A percentile compares a stretch with the other conserved stretches of the same genome.
phyloP scores from a whole-genome alignment of 2,797 vertebrate genomes.

The Poecilia gillii region DNA sequence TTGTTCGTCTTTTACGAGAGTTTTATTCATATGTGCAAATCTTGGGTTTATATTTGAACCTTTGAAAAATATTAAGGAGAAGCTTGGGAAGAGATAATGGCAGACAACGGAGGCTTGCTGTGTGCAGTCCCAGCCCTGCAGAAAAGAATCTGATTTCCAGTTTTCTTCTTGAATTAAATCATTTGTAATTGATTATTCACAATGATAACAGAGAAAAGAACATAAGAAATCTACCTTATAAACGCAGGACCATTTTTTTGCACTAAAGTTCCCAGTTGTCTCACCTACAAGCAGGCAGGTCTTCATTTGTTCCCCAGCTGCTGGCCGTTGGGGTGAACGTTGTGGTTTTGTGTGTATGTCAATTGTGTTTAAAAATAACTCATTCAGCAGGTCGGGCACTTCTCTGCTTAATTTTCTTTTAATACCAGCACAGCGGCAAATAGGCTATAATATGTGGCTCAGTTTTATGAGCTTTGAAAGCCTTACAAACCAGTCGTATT shows the following conservation, averaged over 20 bases:
- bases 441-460: conserved; percentile 56
- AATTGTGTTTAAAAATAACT: conserved; percentile 32
- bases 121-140: neutral
- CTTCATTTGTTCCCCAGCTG: neutral
- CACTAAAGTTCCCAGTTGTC: neutral
- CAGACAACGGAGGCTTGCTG: neutral
- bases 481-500: conserved; percentile 35
- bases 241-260: neutral
- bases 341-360: neutral
- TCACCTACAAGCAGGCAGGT: neutral
- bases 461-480: conserved; percentile 49
- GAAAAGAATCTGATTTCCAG: neutral
- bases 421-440: conserved; percentile 52
- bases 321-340: neutral
- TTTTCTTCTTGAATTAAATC: neutral
- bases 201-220: neutral
- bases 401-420: conserved; percentile 43
- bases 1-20: neutral
- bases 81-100: neutral
- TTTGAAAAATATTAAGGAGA: neutral
- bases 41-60: neutral
- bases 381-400: conserved; percentile 35
- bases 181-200: neutral
- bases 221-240: neutral
- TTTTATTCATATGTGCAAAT: neutral